These are phyloP conservation scores for Pelmatolapia mariae DNA, from an alignment of 2,113 vertebrate species.

Conservation along the genomic window DNA sequence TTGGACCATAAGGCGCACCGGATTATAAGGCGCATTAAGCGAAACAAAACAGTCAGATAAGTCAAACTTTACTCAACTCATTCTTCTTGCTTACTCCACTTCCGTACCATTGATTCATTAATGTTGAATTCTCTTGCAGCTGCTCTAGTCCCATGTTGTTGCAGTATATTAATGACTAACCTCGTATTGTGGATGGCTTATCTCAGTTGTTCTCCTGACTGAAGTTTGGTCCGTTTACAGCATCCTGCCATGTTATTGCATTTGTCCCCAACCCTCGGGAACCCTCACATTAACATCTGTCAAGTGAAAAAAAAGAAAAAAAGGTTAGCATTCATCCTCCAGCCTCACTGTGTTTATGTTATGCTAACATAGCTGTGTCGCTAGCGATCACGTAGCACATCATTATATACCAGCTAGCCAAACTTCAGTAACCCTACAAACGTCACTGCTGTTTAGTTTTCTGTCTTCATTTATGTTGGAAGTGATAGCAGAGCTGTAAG, in stretches of 20 bases:
- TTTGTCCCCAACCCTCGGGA: not conserved
- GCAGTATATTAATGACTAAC: not conserved
- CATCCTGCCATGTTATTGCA: not conserved
- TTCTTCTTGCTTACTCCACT: not conserved
- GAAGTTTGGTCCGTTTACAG: not conserved
- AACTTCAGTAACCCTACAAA: too few relatives aligned
- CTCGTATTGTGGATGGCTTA: not conserved
- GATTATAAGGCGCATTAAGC: not conserved
- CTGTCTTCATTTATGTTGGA: too few relatives aligned
- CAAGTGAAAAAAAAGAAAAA: too few relatives aligned
- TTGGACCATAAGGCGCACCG: accelerated
- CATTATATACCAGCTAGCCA: too few relatives aligned
- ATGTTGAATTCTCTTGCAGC: not conserved
- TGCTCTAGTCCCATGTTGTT: not conserved
- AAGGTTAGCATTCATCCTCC: too few relatives aligned
- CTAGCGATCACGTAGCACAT: too few relatives aligned
- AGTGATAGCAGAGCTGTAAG: too few relatives aligned
- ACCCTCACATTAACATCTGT: too few relatives aligned
- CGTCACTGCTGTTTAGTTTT: too few relatives aligned
- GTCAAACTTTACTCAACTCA: not conserved
- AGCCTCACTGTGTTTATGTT: too few relatives aligned
- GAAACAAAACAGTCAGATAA: not conserved
- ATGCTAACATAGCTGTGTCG: too few relatives aligned
- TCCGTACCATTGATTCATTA: not conserved
- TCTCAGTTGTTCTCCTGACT: not conserved